Evolutionary conservation across 92 coral and sea anemone genomes (phyloP), one percentile per base, ranked within the genome.

Genomic region (Plumapathes pennacea): DNA sequence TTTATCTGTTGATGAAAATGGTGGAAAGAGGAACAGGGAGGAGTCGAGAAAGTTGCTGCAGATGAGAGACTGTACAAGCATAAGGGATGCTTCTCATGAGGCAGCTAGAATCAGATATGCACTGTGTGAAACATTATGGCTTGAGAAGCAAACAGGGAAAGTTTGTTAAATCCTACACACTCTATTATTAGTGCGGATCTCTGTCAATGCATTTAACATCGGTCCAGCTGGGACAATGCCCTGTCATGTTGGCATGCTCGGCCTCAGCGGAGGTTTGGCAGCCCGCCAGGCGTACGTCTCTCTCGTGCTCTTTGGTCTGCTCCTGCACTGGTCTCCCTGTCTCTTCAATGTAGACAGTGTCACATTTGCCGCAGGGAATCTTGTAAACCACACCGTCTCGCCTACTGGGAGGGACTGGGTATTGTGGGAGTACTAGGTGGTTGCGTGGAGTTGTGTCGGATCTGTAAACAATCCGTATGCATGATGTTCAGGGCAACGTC

Each of bases 91-190:
- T 43, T 50, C 69, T 47, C 66, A 46, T 54, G 77, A 60, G 55
- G 80, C 70, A 61, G 56, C 28, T 48, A 55, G 57, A 57, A 59
- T 76, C 66, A 76, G 84, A 76, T 60, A n/a, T n/a, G n/a, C 76
- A 40, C 68, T 70, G 26, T 83, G 85, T 65, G 71, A 83, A 50
- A 82, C 76, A 58, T 38, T 69, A 60, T 76, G 84, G 84, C 50
- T 76, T 46, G 89, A 83, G 57, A 83, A 76, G 38, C 59, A 75
- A 75, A 75, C 78, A 55, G 74, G 74, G 62, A 63, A 53, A 32
- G 83, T 82, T 75, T 76, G 70, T 46, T 82, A 63, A 82, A 58
- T 58, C 65, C 65, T 26, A 39, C 65, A 58, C 29, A 58, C 38
- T 58, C 51, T 39, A 58, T 58, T 57, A 40, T 58, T 58, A 39